A percentile compares a stretch with the other conserved stretches of the same genome.
Conservation (phyloP, 1,140 invertebrate genomes). For the Drosophila kanapiae region DNA sequence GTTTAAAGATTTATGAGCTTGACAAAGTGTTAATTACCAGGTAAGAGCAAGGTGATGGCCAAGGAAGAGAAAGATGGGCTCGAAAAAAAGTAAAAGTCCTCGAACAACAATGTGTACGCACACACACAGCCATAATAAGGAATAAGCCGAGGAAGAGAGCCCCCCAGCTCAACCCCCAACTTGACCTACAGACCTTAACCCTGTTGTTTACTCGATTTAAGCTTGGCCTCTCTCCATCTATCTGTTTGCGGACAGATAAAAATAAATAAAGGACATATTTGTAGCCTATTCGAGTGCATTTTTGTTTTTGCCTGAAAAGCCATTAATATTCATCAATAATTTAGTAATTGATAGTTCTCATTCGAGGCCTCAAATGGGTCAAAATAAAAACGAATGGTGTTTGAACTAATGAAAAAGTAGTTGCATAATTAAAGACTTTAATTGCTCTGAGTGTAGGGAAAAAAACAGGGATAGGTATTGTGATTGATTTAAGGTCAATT, state of each 20-base stretch:
- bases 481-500: not conserved
- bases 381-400: slow-evolving; percentile 13
- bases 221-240: not conserved
- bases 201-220: slow-evolving; percentile 16
- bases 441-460: not conserved
- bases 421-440: slow-evolving; percentile 26
- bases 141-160: slow-evolving; percentile 17
- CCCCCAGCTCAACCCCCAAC: not conserved
- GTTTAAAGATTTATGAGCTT: slow-evolving; percentile 79
- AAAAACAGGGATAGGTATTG: no score
- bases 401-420: slow-evolving; percentile 14
- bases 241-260: not conserved
- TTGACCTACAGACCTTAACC: slow-evolving; percentile 24
- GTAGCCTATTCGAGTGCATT: not conserved
- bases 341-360: slow-evolving; percentile 35
- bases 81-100: slow-evolving; percentile 25
- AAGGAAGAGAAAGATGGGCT: slow-evolving; percentile 7
- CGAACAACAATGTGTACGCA: slow-evolving; percentile 15
- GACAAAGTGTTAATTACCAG: slow-evolving; percentile 80
- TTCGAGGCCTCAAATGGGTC: slow-evolving; percentile 8
- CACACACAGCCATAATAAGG: slow-evolving; percentile 12
- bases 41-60: slow-evolving; percentile 26
- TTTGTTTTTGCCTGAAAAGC: slow-evolving; percentile 1
- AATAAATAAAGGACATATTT: not conserved
- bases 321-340: slow-evolving; percentile 52